phyloP scores from a whole-genome alignment of 2,888 invertebrate species.

The Euzophera pinguis region DNA sequence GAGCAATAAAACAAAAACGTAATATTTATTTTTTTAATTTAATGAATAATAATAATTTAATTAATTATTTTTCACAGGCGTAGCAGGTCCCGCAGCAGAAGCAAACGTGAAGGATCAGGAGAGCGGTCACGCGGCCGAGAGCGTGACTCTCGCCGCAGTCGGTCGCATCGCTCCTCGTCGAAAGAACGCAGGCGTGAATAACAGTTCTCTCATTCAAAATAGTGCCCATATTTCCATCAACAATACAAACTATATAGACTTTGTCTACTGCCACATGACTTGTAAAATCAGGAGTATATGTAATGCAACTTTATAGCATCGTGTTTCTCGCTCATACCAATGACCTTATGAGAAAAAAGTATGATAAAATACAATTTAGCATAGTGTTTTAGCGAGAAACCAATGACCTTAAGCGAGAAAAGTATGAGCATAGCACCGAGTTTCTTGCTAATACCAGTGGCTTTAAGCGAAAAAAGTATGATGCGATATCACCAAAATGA shows the following conservation, averaged over 20 bases:
- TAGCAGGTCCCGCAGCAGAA: constrained; percentile 58
- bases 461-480: too few relatives aligned
- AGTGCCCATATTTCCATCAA: background rate
- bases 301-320: too few relatives aligned
- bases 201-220: background rate
- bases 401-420: too few relatives aligned
- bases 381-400: too few relatives aligned
- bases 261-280: background rate
- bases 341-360: too few relatives aligned
- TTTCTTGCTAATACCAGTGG: too few relatives aligned
- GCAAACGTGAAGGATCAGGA: constrained; percentile 49
- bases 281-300: background rate
- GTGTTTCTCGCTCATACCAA: too few relatives aligned
- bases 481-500: too few relatives aligned
- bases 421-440: too few relatives aligned
- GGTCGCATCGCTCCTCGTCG: constrained; percentile 61
- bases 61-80: constrained; percentile 31
- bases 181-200: constrained; percentile 64
- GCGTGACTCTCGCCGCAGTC: constrained; percentile 55
- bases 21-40: too few relatives aligned
- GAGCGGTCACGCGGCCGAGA: constrained; percentile 55
- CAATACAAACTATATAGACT: background rate
- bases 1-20: too few relatives aligned
- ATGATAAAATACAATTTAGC: too few relatives aligned
- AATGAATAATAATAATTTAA: background rate